phyloP scores from a whole-genome alignment of 1,140 invertebrate species.

The Zeugodacus cucurbitae region DNA sequence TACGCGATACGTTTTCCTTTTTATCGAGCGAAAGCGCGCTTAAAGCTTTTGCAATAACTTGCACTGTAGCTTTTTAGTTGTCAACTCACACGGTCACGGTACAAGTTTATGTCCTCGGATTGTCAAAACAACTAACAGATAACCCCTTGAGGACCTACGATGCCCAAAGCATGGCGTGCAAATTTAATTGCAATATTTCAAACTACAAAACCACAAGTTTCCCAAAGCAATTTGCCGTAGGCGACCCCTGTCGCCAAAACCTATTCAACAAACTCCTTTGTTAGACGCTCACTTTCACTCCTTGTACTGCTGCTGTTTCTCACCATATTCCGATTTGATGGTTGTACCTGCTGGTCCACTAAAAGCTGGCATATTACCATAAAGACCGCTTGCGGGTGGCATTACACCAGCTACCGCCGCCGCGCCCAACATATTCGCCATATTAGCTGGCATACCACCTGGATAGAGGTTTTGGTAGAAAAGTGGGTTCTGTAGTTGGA shows the following conservation, averaged over 20 bases:
- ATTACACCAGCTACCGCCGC: neutral
- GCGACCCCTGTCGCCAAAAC: neutral
- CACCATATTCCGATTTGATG: conserved; percentile 54
- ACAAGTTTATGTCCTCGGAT: neutral
- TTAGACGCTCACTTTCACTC: conserved; percentile 47
- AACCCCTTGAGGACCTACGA: neutral
- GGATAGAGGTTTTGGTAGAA: conserved; percentile 64
- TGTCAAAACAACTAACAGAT: neutral
- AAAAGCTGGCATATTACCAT: conserved; percentile 55
- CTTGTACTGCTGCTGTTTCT: conserved; percentile 60
- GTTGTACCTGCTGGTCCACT: conserved; percentile 48
- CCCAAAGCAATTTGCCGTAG: neutral
- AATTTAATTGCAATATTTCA: neutral
- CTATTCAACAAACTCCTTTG: neutral
- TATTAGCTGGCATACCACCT: conserved; percentile 45
- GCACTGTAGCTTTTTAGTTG: neutral
- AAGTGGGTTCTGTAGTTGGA: conserved; percentile 63
- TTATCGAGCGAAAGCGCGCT: neutral
- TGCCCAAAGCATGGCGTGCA: neutral
- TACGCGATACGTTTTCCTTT: neutral
- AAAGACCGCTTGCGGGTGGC: neutral
- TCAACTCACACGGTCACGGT: neutral
- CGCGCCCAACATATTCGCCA: conserved; percentile 44
- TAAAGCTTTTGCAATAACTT: neutral
- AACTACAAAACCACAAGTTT: neutral